These are phyloP conservation scores for Rhynchophorus ferrugineus DNA, from an alignment of 1,140 invertebrate species.

Conservation along the genomic window DNA sequence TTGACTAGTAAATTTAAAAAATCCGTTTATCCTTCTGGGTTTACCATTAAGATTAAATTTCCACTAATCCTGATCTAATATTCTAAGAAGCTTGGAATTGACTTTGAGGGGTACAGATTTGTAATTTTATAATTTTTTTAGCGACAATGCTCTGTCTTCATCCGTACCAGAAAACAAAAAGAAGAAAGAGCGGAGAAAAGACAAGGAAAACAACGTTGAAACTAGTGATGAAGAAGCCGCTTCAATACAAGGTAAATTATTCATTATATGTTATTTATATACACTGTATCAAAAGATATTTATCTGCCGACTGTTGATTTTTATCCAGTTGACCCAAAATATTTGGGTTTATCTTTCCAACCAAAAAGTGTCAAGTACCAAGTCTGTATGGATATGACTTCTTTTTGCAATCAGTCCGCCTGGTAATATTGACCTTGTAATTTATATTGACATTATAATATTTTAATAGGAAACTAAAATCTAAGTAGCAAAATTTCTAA, in stretches of 20 bases:
- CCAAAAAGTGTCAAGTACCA: too few species aligned
- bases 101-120: not conserved
- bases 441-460: too few species aligned
- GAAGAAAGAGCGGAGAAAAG: constrained; percentile 46
- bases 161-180: constrained; percentile 40
- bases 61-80: not conserved
- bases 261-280: not conserved
- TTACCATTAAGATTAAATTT: constrained; percentile 6
- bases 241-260: constrained; percentile 40
- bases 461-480: too few species aligned
- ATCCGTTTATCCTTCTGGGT: not conserved
- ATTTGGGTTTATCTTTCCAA: too few species aligned
- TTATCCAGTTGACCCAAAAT: too few species aligned
- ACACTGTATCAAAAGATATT: constrained; percentile 6
- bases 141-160: constrained; percentile 26
- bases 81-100: not conserved
- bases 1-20: not conserved
- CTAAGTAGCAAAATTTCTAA: too few species aligned
- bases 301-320: too few species aligned
- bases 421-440: too few species aligned
- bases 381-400: too few species aligned
- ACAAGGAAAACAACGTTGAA: constrained; percentile 41
- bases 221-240: constrained; percentile 44
- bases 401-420: too few species aligned
- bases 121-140: constrained; percentile 17